phyloP scores from a whole-genome alignment of 2,113 vertebrate genomes.

The Trichomycterus rosablanca region DNA sequence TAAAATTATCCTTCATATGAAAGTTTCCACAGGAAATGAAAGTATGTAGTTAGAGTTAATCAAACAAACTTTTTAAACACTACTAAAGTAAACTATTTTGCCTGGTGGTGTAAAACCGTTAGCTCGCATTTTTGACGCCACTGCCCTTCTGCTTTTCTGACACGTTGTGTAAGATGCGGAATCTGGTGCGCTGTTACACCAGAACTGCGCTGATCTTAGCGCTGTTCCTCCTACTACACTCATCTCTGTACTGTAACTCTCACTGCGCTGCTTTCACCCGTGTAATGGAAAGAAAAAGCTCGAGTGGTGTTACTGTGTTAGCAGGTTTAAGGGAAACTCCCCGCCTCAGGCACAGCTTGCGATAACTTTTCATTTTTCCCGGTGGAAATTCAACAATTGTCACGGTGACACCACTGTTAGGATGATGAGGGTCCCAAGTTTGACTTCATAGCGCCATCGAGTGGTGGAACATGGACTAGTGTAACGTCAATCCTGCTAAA shows the following conservation, averaged over 20 bases:
- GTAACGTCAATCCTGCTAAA: too few relatives aligned
- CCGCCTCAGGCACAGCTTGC: too few relatives aligned
- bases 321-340: too few relatives aligned
- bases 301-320: too few relatives aligned
- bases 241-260: not conserved
- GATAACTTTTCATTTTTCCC: too few relatives aligned
- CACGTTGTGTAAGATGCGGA: slow-evolving; percentile 59
- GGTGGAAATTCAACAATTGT: not conserved
- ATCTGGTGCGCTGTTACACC: slow-evolving; percentile 51
- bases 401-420: not conserved
- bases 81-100: not conserved
- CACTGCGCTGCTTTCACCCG: too few relatives aligned
- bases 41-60: not conserved
- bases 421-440: not conserved
- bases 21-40: not conserved
- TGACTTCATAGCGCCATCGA: slow-evolving; percentile 12
- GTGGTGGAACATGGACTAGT: not conserved
- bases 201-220: not conserved
- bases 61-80: not conserved
- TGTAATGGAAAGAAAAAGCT: too few relatives aligned
- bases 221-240: not conserved
- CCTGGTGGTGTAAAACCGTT: slow-evolving; percentile 2
- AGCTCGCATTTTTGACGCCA: slow-evolving; percentile 21
- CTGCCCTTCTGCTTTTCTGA: slow-evolving; percentile 37
- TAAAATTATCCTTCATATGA: slow-evolving; percentile 14